Conservation (phyloP, 2,888 invertebrate genomes). For the Drosophila sordidula region DNA sequence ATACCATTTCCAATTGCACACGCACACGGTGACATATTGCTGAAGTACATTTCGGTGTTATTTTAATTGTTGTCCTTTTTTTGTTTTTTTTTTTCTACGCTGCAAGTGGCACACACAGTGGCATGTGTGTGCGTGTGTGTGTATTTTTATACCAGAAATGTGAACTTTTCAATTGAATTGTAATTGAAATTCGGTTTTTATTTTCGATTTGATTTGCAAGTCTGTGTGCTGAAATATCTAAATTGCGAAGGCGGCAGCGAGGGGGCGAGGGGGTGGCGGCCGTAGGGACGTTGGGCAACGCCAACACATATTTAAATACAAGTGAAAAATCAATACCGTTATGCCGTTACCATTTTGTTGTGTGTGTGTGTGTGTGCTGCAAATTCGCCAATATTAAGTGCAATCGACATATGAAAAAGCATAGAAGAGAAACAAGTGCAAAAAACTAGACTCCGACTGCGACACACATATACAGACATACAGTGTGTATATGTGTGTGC, state of each 20-base stretch:
- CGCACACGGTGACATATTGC: conserved; percentile 5
- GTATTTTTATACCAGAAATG: conserved; percentile 1
- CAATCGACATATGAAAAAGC: neutral
- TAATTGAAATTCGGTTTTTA: conserved; percentile 4
- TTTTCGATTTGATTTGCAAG: conserved; percentile 2
- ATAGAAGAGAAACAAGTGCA: neutral
- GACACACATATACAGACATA: neutral
- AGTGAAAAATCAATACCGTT: conserved; percentile 60
- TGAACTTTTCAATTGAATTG: conserved; percentile 14
- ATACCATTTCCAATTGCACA: conserved; percentile 3
- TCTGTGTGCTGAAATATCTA: neutral
- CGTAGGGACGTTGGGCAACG: conserved; percentile 14
- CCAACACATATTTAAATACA: conserved; percentile 52
- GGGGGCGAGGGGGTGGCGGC: neutral
- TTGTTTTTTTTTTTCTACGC: conserved; percentile 12
- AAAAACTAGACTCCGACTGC: conserved; percentile 1
- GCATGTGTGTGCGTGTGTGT: neutral
- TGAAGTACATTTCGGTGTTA: conserved; percentile 3
- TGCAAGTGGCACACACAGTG: neutral
- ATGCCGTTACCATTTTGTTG: conserved; percentile 51
- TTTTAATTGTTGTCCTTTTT: neutral
- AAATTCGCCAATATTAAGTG: conserved; percentile 7
- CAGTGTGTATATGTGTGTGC: neutral
- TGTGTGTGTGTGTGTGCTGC: conserved; percentile 9
- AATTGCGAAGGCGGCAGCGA: neutral